A percentile compares a stretch with the other conserved stretches of the same genome.
Conservation (phyloP, 2,797 vertebrate genomes). For the Glyptemys insculpta region DNA sequence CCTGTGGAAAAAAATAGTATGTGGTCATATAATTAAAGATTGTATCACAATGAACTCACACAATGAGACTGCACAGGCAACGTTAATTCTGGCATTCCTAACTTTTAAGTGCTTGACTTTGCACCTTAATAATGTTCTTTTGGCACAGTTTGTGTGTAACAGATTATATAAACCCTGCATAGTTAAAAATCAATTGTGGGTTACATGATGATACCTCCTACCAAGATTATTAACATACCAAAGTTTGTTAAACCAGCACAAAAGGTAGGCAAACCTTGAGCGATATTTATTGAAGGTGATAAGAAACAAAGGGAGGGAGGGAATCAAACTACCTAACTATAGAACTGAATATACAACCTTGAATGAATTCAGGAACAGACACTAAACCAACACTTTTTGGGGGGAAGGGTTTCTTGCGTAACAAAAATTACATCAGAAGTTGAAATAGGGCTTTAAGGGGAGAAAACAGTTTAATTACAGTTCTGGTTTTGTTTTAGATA, state of each 20-base stretch:
- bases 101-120: background rate
- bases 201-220: background rate
- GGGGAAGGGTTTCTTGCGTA: background rate
- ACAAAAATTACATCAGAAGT: rapidly evolving
- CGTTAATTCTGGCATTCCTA: background rate
- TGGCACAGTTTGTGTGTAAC: too few species aligned
- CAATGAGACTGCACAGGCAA: background rate
- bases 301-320: background rate
- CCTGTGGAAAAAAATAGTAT: background rate
- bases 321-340: background rate
- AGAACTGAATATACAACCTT: background rate
- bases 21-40: background rate
- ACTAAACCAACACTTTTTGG: background rate
- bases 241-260: background rate
- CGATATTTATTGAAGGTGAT: background rate
- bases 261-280: background rate
- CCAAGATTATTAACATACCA: background rate
- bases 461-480: rapidly evolving
- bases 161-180: background rate
- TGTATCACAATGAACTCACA: background rate
- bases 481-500: background rate
- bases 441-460: background rate
- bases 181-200: background rate
- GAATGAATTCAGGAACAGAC: background rate
- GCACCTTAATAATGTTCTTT: too few species aligned